Evolutionary conservation across 2,797 vertebrate genomes (phyloP).

Genomic region (Melanotaenia pygmaea): DNA sequence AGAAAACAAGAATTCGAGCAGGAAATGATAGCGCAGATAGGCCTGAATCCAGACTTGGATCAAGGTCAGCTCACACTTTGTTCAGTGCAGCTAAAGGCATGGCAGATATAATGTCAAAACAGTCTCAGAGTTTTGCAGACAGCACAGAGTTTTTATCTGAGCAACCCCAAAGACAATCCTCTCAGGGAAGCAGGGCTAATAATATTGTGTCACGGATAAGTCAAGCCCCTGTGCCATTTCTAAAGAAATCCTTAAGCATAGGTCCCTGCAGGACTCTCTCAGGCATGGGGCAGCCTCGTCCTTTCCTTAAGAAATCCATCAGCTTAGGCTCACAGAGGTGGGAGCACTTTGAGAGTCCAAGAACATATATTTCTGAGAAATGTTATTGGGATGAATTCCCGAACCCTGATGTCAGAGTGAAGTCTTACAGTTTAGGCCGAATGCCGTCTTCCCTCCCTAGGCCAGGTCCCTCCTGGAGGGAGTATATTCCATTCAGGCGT

Average conservation of each 20-base stretch:
- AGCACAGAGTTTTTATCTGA: slow-evolving; percentile 63
- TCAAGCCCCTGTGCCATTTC: slow-evolving; percentile 81
- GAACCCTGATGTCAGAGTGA: slow-evolving; percentile 72
- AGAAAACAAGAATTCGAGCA: slow-evolving; percentile 65
- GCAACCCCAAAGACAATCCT: slow-evolving; percentile 71
- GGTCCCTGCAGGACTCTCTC: slow-evolving; percentile 79
- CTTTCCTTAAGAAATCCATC: slow-evolving; percentile 83
- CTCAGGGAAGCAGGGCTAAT: slow-evolving; percentile 76
- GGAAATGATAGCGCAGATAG: slow-evolving; percentile 53
- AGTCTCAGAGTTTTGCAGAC: slow-evolving; percentile 60
- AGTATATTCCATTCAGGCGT: slow-evolving; percentile 69
- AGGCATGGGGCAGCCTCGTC: slow-evolving; percentile 69
- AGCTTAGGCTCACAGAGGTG: slow-evolving; percentile 84
- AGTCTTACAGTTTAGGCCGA: slow-evolving; percentile 80
- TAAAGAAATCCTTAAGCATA: slow-evolving; percentile 83
- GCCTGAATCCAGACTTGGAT: slow-evolving; percentile 62
- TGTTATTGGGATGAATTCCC: slow-evolving; percentile 82
- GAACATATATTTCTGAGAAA: slow-evolving; percentile 78
- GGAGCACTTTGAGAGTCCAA: slow-evolving; percentile 82
- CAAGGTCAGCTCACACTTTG: slow-evolving; percentile 69
- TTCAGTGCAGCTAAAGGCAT: slow-evolving; percentile 73
- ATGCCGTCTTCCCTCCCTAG: slow-evolving; percentile 64
- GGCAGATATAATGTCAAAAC: slow-evolving; percentile 73
- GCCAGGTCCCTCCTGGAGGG: slow-evolving; percentile 79
- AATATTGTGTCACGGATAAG: slow-evolving; percentile 79